Evolutionary conservation across 92 coral and sea anemone species (phyloP), one percentile per base, ranked within the genome.

Genomic region (Paramuricea clavata): DNA sequence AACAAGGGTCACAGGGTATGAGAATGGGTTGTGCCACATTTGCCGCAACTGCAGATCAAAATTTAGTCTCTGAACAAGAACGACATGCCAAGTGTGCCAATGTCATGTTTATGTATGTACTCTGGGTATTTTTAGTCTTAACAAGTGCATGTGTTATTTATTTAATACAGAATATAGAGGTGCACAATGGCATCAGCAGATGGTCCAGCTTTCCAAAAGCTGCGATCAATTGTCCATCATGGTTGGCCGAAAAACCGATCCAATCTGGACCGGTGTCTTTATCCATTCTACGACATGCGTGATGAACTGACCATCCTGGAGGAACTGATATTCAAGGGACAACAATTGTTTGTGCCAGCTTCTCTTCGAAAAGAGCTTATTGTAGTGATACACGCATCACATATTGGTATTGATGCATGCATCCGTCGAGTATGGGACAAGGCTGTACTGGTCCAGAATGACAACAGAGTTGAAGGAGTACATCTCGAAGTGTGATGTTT

Each of bases 181-280:
- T 15, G 82, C 70, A 67, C 83, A 83, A 39, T 88, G 94, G 90
- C 89, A 84, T 7, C 90, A 90, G 64, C 81, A 13, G 59, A 74
- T 62, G 88, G 83, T 49, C 71, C 85, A 19, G 80, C 74, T 19
- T 30, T 84, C 39, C 86, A 89, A 59, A 42, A 83, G 43, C 85
- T 90, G 57, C 49, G 81, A 33, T 26, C 54, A 32, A 89, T 57
- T 41, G 71, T 89, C 28, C 75, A 57, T 22, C 62, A 56, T 13
- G 84, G 93, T 21, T 90, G 93, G 90, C 93, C 90, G 12, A 59
- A 82, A 21, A 21, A 28, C 62, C 86, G 56, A 41, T 54, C 88
- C 0, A 85, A 81, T 16, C 27, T 86, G 19, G 78, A 83, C 8
- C 73, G 64, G 44, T 84, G 87, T 69, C 73, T 87, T 56, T 32